These are phyloP conservation scores for Mesoligia furuncula DNA, from an alignment of 2,888 invertebrate species.

Conservation along the genomic window DNA sequence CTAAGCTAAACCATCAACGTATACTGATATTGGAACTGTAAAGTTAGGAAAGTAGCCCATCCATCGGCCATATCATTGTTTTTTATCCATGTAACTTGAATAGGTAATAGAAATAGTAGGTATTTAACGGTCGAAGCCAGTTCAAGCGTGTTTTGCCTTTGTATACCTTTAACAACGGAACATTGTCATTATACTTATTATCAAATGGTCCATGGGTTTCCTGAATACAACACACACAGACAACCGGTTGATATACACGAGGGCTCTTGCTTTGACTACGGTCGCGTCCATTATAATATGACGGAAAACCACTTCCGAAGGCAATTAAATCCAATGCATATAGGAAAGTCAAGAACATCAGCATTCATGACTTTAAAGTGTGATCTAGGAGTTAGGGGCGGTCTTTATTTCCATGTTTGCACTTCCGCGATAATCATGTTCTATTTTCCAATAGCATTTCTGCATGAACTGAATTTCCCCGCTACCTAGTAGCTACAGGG, in stretches of 20 bases:
- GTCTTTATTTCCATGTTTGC: constrained; percentile 9
- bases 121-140: constrained; percentile 42
- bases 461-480: background rate
- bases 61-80: background rate
- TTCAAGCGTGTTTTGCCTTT: constrained; percentile 73
- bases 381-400: constrained; percentile 22
- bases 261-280: constrained; percentile 51
- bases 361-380: constrained; percentile 34
- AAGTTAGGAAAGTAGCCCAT: background rate
- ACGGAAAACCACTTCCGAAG: constrained; percentile 58
- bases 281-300: constrained; percentile 42
- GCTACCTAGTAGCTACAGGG: background rate
- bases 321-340: constrained; percentile 53
- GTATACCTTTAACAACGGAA: constrained; percentile 82
- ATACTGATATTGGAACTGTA: background rate
- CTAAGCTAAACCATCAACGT: background rate
- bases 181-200: constrained; percentile 81
- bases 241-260: constrained; percentile 37
- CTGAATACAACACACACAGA: constrained; percentile 60
- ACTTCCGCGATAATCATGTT: constrained; percentile 5
- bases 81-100: background rate
- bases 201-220: constrained; percentile 76
- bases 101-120: constrained; percentile 29
- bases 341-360: constrained; percentile 50
- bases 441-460: background rate